These are phyloP conservation scores for Phylloscopus trochiloides DNA, from an alignment of 2,113 vertebrate genomes.

Conservation along the genomic window DNA sequence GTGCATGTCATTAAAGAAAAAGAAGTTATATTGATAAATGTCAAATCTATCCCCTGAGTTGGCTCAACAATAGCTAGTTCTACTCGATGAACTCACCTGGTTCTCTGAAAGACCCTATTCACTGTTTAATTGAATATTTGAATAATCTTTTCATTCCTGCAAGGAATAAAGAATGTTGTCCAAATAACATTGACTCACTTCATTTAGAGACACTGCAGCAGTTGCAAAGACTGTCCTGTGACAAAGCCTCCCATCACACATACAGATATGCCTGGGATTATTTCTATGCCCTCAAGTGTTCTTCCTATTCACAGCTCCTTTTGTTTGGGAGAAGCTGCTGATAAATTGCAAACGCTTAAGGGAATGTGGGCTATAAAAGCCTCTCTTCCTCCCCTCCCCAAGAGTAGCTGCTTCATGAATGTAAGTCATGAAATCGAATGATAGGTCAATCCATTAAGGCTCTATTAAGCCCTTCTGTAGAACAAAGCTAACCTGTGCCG, in stretches of 20 bases:
- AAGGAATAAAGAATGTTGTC: slow-evolving; percentile 96
- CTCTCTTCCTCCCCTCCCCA: slow-evolving; percentile 76
- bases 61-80: slow-evolving; percentile 75
- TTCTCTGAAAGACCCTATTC: slow-evolving; percentile 90
- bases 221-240: slow-evolving; percentile 86
- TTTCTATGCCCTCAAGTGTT: slow-evolving; percentile 87
- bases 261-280: slow-evolving; percentile 73
- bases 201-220: slow-evolving; percentile 76
- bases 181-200: slow-evolving; percentile 91
- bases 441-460: slow-evolving; percentile 94
- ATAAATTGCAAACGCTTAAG: slow-evolving; percentile 96
- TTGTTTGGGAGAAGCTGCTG: slow-evolving; percentile 89
- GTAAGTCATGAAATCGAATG: slow-evolving; percentile 85
- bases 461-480: slow-evolving; percentile 90
- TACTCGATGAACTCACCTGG: slow-evolving; percentile 81
- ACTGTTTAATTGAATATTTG: slow-evolving; percentile 98
- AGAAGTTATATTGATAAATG: slow-evolving; percentile 69
- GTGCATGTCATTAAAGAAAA: slow-evolving; percentile 58
- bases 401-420: slow-evolving; percentile 84
- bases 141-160: slow-evolving; percentile 97
- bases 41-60: slow-evolving; percentile 67
- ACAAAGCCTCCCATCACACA: slow-evolving; percentile 79
- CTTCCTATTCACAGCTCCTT: slow-evolving; percentile 87
- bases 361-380: slow-evolving; percentile 85
- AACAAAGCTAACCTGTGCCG: slow-evolving; percentile 88